Base-by-base conservation (phyloP, 2,797 vertebrate species). In the Myotis myotis region DNA sequence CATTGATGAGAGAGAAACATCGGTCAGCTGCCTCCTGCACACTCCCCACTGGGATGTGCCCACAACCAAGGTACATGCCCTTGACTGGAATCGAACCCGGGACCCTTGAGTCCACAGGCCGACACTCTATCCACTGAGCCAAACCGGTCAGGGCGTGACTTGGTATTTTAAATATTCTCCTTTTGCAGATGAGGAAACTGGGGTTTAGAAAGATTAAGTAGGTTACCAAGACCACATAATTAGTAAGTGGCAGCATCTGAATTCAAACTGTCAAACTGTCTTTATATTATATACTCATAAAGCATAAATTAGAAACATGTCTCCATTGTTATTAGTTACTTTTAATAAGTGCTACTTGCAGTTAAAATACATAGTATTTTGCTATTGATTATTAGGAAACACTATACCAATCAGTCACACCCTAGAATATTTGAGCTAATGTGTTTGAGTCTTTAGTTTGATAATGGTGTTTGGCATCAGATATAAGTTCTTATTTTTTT, bases 351-450 rank as follows among this genome's bases (percentile, higher is more conserved):
- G 4, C n/a, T 87, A 47, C 44, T 95, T 95, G 47, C 19, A 93
- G 28, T 90, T 92, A 60, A 95, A 95, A 89, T 87, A 36, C 4
- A 28, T 74, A 78, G 71, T 79, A 33, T 55, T 95, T 97, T 96
- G 64, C 70, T 85, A 10, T 88, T 4, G 10, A 2, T 79, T 93
- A 20, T 25, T 94, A 28, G 25, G 78, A 95, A 92, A 80, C 30
- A 17, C n/a, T 87, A 38, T 71, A 86, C 25, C 53, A 82, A 8
- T 80, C 36, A 92, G 22, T 88, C 33, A 87, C 30, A 87, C n/a
- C 41, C 36, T 94, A 79, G 20, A 91, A 49, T 90, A 75, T 95
- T 92, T 93, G 76, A 91, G 51, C 28, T 90, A 84, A 47, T 91
- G 62, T 84, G 70, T 94, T 92, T 94, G 76, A 84, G 19, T 81